Conservation (phyloP, 1,140 invertebrate genomes). For the Drosophila tsacasi region DNA sequence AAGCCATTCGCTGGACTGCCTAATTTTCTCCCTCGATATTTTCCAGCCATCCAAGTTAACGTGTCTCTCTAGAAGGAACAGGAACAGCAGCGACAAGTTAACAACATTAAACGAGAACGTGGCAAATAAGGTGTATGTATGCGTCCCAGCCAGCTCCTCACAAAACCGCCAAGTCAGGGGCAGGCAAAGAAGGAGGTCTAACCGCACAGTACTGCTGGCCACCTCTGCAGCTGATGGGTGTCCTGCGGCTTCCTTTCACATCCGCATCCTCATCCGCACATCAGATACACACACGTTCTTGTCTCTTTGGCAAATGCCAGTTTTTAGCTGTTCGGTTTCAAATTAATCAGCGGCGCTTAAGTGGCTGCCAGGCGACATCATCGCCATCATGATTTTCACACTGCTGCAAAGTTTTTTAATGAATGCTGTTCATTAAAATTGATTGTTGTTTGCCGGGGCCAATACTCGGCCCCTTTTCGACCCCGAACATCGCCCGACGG, state of each 20-base stretch:
- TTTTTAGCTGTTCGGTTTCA: conserved; percentile 79
- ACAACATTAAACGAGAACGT: conserved; percentile 65
- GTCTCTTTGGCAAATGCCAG: conserved; percentile 71
- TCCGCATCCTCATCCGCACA: conserved; percentile 6
- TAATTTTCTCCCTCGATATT: background rate
- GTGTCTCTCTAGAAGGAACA: conserved; percentile 10
- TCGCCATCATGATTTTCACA: conserved; percentile 66
- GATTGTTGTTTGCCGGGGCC: conserved; percentile 70
- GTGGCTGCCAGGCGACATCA: conserved; percentile 62
- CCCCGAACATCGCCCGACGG: conserved; percentile 3
- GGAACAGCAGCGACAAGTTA: conserved; percentile 40
- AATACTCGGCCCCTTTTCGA: background rate
- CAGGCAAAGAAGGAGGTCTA: conserved; percentile 32
- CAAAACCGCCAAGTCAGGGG: conserved; percentile 63
- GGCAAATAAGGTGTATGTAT: conserved; percentile 59
- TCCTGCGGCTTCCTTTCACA: conserved; percentile 34
- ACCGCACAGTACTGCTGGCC: conserved; percentile 40
- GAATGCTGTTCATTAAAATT: conserved; percentile 82
- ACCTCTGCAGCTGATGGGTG: conserved; percentile 53
- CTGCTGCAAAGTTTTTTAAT: conserved; percentile 76
- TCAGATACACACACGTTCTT: conserved; percentile 30
- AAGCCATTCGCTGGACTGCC: background rate
- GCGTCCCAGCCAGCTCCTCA: conserved; percentile 39
- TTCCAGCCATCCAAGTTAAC: background rate
- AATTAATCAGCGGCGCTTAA: conserved; percentile 76